Base-by-base conservation (phyloP, 2,888 invertebrate genomes). In the Callyntrura sp. region DNA sequence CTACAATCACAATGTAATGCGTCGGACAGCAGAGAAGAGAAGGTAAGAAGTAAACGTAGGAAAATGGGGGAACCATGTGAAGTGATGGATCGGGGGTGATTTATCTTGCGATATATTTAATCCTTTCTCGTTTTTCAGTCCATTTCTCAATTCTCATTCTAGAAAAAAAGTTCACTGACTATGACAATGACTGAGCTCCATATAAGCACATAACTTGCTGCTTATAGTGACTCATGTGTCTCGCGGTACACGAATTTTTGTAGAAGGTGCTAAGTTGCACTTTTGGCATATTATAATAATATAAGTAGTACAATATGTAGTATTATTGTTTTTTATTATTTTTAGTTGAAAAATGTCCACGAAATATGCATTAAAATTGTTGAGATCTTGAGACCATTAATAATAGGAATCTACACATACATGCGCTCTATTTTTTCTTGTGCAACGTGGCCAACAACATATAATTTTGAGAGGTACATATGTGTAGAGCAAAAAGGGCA, bases 101-200 rank as follows among this genome's bases (percentile, higher is more conserved):
- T 93, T 91, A 92, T 93, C 93, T 92, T 92, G 83, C 90, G 89
- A 90, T 93, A 91, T 90, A 91, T 91, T 93, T 92, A 93, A 93
- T 93, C 93, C 93, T 93, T 93, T 92, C 92, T 92, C 91, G 88
- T 92, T 91, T 92, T 93, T 93, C 91, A 88, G 88, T 81, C 91
- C 92, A 92, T 93, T 93, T 92, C 91, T 93, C 91, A 91, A 84
- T 86, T 87, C 81, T 55, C 55, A 45, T 62, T 48, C 35, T 62
- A 25, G 73, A 73, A 79, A 79, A 79, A 79, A 79, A 35, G 82
- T 65, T 82, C 65, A 65, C 65, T 82, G 57, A 79, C 8, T 25
- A 55, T 79, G 79, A 79, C 79, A 79, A 79, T 79, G 79, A 79
- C 28, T 79, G 57, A 79, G 35, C 43, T 79, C 79, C 73, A 12